Evolutionary conservation across 2,113 vertebrate genomes (phyloP).

Genomic region (Shinisaurus crocodilurus): DNA sequence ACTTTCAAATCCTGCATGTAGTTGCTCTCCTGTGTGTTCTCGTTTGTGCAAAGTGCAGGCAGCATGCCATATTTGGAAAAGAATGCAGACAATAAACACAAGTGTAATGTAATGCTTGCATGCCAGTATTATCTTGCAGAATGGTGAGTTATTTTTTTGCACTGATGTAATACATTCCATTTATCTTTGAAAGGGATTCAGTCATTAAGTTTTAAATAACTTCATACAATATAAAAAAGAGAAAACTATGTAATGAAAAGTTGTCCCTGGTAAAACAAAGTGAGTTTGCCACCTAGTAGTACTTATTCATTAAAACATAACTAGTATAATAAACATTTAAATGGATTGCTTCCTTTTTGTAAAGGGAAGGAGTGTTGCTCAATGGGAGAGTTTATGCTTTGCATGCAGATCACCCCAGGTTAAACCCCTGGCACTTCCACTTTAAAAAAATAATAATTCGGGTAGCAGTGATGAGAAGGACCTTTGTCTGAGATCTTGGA

Average conservation of each 20-base stretch:
- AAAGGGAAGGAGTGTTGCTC: not conserved
- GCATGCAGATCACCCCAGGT: not conserved
- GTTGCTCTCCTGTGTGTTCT: conserved; percentile 43
- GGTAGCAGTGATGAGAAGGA: not conserved
- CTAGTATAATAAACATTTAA: not conserved
- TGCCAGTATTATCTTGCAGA: conserved; percentile 70
- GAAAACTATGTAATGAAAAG: not conserved
- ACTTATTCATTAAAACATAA: not conserved
- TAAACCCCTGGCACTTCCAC: not conserved
- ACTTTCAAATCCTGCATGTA: conserved; percentile 19
- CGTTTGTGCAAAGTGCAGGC: conserved; percentile 51
- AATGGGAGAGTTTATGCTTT: not conserved
- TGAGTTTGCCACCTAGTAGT: not conserved
- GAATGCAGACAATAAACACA: conserved; percentile 76
- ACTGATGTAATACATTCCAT: conserved; percentile 65
- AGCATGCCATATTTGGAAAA: conserved; percentile 80
- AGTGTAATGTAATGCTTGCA: conserved; percentile 73
- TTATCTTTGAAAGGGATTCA: conserved; percentile 67
- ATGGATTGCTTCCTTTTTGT: not conserved
- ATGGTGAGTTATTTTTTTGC: conserved; percentile 73
- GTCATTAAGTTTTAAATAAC: conserved; percentile 76
- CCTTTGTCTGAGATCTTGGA: not conserved
- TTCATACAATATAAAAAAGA: not conserved
- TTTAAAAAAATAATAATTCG: not conserved
- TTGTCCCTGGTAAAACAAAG: not conserved